Base-by-base conservation (phyloP, 2,888 invertebrate species). In the Homarus gammarus region DNA sequence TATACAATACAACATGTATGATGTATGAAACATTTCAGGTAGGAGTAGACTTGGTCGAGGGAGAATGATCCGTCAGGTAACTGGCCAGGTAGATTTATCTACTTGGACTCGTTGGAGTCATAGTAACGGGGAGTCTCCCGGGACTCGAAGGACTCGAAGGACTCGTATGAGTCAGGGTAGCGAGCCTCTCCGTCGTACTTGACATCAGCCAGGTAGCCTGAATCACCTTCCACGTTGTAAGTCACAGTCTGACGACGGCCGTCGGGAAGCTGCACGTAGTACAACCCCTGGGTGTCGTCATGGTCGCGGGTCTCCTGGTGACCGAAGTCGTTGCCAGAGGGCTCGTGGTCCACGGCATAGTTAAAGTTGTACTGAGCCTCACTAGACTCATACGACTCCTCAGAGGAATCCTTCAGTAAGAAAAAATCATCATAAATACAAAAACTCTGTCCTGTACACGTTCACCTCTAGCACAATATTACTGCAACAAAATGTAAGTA, bases 261-360 rank as follows among this genome's bases (percentile, higher is more conserved):
- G 85, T 85, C 85, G 75, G 85, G 85, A 33, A 85, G 85, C 44
- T 85, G 85, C 49, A 85, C 84, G 85, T 85, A 85, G 75, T 85
- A 85, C 77, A 68, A 78, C 15, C 85, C 85, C 51, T 77, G 40
- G 51, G 85, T 85, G 77, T 64, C 22, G 77, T 78, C 64, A 22
- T 68, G 68, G 68, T 85, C 85, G 49, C 85, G 85, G 68, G 77
- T 33, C 68, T 85, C 85, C 77, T 77, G 77, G 85, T 85, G 85
- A 33, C 85, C 85, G 85, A 85, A 85, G 77, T 77, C 64, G 85
- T 75, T 75, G 78, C 85, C 77, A 33, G 85, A 78, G 85, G 40
- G 40, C 40, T 78, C 85, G 22, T 85, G 38, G 36, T 51, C 78
- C 49, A 85, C 85, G 44, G 78, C 85, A 36, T 36, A 85, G 77